phyloP scores from a whole-genome alignment of 2,113 vertebrate genomes.

The Otocyon megalotis region DNA sequence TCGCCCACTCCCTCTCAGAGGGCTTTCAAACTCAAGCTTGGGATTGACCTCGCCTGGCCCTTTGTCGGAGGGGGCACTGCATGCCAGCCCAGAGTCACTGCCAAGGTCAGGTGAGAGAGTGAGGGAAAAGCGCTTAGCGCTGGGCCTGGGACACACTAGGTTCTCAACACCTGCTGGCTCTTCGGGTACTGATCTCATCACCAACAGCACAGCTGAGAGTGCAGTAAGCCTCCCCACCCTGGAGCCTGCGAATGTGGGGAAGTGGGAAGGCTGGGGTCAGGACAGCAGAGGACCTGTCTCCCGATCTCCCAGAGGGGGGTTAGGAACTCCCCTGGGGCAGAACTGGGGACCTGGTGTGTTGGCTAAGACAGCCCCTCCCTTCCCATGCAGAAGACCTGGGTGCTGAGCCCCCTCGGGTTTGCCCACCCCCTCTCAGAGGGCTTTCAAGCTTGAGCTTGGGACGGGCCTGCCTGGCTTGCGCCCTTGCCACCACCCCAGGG shows the following conservation, averaged over 20 bases:
- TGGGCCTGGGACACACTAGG: background rate
- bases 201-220: background rate
- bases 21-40: too few relatives aligned
- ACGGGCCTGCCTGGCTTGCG: background rate
- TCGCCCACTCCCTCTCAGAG: too few relatives aligned
- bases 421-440: background rate
- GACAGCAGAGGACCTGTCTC: background rate
- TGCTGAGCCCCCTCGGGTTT: background rate
- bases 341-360: background rate
- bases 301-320: background rate
- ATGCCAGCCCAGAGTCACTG: background rate
- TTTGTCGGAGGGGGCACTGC: background rate
- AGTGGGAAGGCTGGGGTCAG: background rate
- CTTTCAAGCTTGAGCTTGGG: background rate
- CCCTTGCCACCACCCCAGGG: background rate
- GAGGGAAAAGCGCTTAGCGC: background rate
- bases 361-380: background rate
- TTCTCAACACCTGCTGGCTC: background rate
- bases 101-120: background rate
- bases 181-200: background rate
- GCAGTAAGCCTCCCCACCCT: background rate
- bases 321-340: background rate
- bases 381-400: background rate
- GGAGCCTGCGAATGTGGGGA: background rate
- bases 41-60: background rate